Percentiles rank a stretch among this genome's conserved stretches.
phyloP scores from a whole-genome alignment of 2,113 vertebrate species.

The Lepisosteus osseus region DNA sequence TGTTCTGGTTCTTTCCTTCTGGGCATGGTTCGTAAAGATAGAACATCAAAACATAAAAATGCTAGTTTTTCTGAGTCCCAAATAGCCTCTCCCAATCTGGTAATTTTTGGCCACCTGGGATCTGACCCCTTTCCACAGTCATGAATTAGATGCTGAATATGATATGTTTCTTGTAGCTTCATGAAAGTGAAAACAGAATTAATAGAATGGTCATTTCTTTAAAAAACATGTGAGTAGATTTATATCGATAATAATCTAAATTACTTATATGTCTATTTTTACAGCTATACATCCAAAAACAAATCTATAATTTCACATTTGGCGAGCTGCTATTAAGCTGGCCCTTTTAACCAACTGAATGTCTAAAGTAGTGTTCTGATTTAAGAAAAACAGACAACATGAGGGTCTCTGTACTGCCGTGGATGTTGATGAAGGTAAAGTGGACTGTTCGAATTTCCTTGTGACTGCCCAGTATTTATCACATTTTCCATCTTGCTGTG shows the following conservation, averaged over 20 bases:
- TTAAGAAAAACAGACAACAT: conserved; percentile 11
- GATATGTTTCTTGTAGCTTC: conserved; percentile 30
- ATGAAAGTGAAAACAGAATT: conserved; percentile 32
- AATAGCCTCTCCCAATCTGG: conserved; percentile 20
- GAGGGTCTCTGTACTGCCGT: neutral
- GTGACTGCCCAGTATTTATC: conserved; percentile 20
- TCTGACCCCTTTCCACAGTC: conserved; percentile 43
- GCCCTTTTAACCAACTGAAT: neutral
- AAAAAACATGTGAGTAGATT: too few relatives aligned
- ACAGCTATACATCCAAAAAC: too few relatives aligned
- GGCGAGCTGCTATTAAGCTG: too few relatives aligned
- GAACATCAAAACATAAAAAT: conserved; percentile 29
- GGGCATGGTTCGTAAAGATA: conserved; percentile 23
- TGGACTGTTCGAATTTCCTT: conserved; percentile 19
- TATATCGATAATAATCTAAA: too few relatives aligned
- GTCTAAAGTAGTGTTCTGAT: conserved; percentile 20
- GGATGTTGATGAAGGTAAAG: conserved; percentile 25
- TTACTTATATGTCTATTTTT: too few relatives aligned
- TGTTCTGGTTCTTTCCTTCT: conserved; percentile 27
- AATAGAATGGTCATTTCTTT: conserved; percentile 25
- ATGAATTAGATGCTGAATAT: conserved; percentile 19
- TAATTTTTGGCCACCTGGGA: conserved; percentile 25
- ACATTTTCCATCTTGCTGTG: conserved; percentile 9
- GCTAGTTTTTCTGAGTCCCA: conserved; percentile 22
- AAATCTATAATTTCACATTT: too few relatives aligned